phyloP scores from a whole-genome alignment of 2,888 invertebrate species.

The Pseudococcus jackbeardsleyi region DNA sequence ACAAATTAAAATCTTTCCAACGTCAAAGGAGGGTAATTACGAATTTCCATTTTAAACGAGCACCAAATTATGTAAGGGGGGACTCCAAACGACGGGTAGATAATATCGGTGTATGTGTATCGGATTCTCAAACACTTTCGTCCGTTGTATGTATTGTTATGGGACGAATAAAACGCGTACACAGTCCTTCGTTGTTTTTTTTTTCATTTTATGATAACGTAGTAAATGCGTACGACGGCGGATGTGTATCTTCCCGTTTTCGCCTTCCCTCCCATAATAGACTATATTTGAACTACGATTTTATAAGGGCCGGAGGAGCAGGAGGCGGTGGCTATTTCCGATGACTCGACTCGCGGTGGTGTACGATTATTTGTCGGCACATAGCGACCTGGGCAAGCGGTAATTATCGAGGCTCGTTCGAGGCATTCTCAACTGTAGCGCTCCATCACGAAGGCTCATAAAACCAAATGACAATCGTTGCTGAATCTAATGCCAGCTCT shows the following conservation, averaged over 20 bases:
- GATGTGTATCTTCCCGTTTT: conserved; percentile 64
- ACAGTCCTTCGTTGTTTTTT: conserved; percentile 30
- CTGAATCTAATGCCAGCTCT: not conserved
- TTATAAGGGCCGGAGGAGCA: conserved; percentile 49
- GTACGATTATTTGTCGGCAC: conserved; percentile 48
- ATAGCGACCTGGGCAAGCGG: conserved; percentile 21
- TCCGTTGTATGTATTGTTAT: conserved; percentile 25
- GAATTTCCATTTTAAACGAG: conserved; percentile 32
- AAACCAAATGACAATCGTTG: not conserved
- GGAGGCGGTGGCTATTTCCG: conserved; percentile 64
- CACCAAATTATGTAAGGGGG: conserved; percentile 11
- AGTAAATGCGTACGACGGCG: conserved; percentile 58
- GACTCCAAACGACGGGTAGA: not conserved
- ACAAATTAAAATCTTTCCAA: conserved; percentile 33
- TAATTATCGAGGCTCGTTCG: conserved; percentile 62
- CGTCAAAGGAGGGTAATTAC: conserved; percentile 37
- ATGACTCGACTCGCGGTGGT: conserved; percentile 62
- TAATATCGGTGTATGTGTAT: conserved; percentile 34
- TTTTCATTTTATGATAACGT: conserved; percentile 50
- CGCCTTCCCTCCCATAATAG: conserved; percentile 57
- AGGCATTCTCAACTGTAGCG: conserved; percentile 31
- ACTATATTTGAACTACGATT: conserved; percentile 52
- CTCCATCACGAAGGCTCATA: not conserved
- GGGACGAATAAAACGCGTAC: conserved; percentile 41
- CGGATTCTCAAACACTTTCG: conserved; percentile 36